phyloP scores from a whole-genome alignment of 2,113 vertebrate genomes.

The Coptodon rendalli region DNA sequence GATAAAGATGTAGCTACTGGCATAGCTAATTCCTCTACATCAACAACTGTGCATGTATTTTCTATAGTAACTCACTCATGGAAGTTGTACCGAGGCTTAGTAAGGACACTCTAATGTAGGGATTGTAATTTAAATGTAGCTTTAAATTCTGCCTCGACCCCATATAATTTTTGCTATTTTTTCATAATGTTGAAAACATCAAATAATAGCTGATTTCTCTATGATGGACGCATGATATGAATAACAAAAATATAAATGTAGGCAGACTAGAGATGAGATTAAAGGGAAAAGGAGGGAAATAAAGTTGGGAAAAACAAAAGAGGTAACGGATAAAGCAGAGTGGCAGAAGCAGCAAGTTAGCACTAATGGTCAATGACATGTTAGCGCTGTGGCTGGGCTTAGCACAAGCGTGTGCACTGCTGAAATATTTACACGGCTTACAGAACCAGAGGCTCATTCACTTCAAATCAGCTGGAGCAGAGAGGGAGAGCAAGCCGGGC shows the following conservation, averaged over 20 bases:
- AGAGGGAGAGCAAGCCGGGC: constrained; percentile 26
- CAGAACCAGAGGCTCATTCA: constrained; percentile 60
- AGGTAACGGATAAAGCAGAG: not conserved
- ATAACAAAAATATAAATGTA: not conserved
- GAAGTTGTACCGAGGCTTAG: not conserved
- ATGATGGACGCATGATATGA: not conserved
- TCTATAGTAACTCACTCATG: not conserved
- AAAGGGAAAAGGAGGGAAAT: not conserved
- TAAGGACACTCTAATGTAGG: not conserved
- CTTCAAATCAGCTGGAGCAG: constrained; percentile 55
- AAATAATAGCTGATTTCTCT: not conserved
- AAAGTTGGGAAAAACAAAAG: constrained; percentile 21
- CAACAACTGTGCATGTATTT: not conserved
- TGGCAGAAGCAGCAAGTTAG: constrained; percentile 59
- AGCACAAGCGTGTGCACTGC: constrained; percentile 41
- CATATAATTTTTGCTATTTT: too few relatives aligned
- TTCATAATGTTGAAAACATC: not conserved
- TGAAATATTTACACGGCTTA: constrained; percentile 71
- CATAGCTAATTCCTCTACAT: not conserved
- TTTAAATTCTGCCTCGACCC: not conserved
- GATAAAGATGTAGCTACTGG: not conserved
- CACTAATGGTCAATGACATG: constrained; percentile 72
- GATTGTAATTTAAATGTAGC: not conserved
- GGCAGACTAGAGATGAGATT: not conserved
- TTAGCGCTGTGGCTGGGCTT: constrained; percentile 48